A percentile compares a stretch with the other conserved stretches of the same genome.
Evolutionary conservation across 2,888 invertebrate species (phyloP).

Genomic region (Agrochola macilenta): DNA sequence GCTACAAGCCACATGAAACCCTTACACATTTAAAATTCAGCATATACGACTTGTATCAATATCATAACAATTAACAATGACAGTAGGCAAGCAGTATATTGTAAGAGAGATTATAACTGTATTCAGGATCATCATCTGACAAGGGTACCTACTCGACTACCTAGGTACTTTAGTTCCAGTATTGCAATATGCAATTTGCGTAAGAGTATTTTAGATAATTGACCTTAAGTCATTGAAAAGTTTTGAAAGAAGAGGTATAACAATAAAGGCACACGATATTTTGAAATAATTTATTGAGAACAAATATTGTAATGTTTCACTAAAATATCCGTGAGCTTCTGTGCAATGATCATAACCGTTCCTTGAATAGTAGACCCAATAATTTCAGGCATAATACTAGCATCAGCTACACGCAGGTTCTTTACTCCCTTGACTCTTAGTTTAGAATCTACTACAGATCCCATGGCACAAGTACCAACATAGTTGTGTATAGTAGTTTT

Average conservation of each 20-base stretch:
- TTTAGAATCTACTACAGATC: conserved; percentile 92
- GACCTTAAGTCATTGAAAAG: background rate
- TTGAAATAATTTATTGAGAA: conserved; percentile 18
- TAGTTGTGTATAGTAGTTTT: conserved; percentile 80
- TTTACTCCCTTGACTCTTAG: conserved; percentile 91
- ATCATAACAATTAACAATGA: background rate
- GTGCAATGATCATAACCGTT: conserved; percentile 93
- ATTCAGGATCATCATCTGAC: background rate
- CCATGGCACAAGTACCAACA: conserved; percentile 93
- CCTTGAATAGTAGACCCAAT: conserved; percentile 93
- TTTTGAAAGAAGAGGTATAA: background rate
- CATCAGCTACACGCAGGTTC: conserved; percentile 92
- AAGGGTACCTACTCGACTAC: background rate
- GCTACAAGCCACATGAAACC: no score
- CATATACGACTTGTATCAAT: background rate
- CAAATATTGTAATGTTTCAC: conserved; percentile 35
- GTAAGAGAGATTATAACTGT: background rate
- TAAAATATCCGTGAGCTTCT: conserved; percentile 83
- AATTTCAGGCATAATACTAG: conserved; percentile 92
- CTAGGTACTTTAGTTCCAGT: background rate
- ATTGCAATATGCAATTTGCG: background rate
- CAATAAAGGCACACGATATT: background rate
- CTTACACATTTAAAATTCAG: background rate
- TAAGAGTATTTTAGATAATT: background rate
- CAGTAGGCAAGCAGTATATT: background rate